phyloP scores from a whole-genome alignment of 2,797 vertebrate genomes.

The Chromobotia macracanthus region DNA sequence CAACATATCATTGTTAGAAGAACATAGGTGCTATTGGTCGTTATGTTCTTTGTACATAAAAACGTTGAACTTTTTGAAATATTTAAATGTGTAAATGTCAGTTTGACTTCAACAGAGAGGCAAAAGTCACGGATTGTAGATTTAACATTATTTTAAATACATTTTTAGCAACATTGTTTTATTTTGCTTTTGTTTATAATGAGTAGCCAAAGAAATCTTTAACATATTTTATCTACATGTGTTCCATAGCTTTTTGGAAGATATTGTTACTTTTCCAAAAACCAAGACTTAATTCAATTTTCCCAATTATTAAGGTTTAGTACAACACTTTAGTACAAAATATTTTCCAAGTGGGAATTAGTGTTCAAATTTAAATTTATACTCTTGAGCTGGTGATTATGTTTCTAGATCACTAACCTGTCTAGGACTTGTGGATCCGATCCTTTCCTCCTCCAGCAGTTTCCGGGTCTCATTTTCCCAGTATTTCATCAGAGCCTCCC shows the following conservation, averaged over 20 bases:
- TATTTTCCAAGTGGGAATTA: not conserved
- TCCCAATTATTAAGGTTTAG: not conserved
- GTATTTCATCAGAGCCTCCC: slow-evolving; percentile 91
- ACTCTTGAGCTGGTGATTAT: not conserved
- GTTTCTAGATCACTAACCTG: slow-evolving; percentile 67
- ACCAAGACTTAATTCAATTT: not conserved
- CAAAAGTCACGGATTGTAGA: too few species aligned
- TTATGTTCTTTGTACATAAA: not conserved
- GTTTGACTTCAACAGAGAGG: too few species aligned
- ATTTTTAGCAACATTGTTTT: not conserved
- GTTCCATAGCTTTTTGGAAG: not conserved
- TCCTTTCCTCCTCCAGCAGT: slow-evolving; percentile 88
- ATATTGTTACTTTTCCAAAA: not conserved
- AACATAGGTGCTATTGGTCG: not conserved
- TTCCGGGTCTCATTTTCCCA: slow-evolving; percentile 94
- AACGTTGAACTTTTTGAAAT: too few species aligned
- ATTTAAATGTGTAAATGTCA: too few species aligned
- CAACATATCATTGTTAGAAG: slow-evolving; percentile 10
- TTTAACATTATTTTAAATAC: not conserved
- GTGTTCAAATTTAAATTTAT: not conserved
- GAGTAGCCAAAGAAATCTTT: too few species aligned
- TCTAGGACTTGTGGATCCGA: slow-evolving; percentile 64
- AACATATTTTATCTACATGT: not conserved
- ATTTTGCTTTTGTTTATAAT: too few species aligned
- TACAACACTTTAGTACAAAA: not conserved